Evolutionary conservation across 2,113 vertebrate genomes (phyloP).

Genomic region (Atlantisia rogersi): DNA sequence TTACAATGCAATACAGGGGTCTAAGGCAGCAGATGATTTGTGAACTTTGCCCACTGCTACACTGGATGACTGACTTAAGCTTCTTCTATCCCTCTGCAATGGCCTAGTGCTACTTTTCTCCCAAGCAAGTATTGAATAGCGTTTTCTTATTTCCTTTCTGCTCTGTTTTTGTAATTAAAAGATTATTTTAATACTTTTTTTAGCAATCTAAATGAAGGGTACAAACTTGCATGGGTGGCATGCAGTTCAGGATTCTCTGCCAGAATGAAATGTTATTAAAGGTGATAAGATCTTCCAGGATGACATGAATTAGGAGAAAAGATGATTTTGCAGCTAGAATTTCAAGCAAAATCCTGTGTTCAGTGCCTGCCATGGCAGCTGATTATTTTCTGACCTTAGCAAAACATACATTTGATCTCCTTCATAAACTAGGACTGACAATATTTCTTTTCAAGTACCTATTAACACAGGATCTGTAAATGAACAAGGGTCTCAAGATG

Average conservation of each 20-base stretch:
- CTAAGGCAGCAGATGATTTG: background rate
- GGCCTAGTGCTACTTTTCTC: background rate
- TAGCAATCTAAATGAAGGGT: background rate
- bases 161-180: background rate
- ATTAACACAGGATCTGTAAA: background rate
- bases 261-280: background rate
- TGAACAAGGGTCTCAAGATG: background rate
- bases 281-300: background rate
- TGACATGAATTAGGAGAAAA: background rate
- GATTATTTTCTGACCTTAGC: background rate
- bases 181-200: background rate
- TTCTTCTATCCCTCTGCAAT: background rate
- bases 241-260: background rate
- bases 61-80: background rate
- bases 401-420: background rate
- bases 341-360: background rate
- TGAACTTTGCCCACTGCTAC: background rate
- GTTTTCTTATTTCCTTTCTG: background rate
- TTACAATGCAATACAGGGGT: background rate
- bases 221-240: background rate
- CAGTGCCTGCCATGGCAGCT: background rate
- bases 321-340: background rate
- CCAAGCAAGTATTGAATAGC: background rate
- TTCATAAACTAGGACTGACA: background rate
- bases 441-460: background rate